Base-by-base conservation (phyloP, 2,113 vertebrate species). In the Entelurus aequoreus region DNA sequence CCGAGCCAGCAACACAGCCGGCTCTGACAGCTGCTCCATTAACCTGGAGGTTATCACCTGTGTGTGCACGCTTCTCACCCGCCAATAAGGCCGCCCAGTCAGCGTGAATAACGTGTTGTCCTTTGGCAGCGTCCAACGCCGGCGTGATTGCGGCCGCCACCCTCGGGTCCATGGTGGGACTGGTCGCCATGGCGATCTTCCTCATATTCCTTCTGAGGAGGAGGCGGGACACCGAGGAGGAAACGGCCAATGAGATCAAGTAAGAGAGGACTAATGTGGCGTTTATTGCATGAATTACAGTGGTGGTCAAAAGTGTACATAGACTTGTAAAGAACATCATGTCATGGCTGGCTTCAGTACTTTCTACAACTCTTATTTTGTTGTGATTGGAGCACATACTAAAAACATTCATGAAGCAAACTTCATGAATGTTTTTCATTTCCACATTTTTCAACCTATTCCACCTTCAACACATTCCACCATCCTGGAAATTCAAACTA, bases 171-270 rank as follows among this genome's bases (percentile, higher is more conserved):
- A 71, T 94, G 4, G 74, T 92, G 35, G 93, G 92, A 7, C 52
- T 94, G 47, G 85, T 93, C 66, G 86, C 89, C 76, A 83, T 91
- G 56, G 62, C 87, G 54, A 79, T 94, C 36, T 83, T 93, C 71
- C 77, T 87, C 10, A 86, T 88, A 15, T 88, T 94, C 69, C 74
- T 92, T 54, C 79, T 93, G 58, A 86, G 87, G 51, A 92, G 88
- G 71, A 84, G 67, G 37, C 75, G 68, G 47, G 89, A 92, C 57
- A 74, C 75, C 0, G 87, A 92, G 52, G 93, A 96, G 28, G 94
- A 96, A 62, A 84, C 84, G 6, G 90, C 94, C 76, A 95, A 95
- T 54, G 94, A 96, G 44, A 96, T 96, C 85, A 95, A 94, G 94
- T 95, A 69, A 92, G 49, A 36, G 15, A 28, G 28, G 28, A 4